Base-by-base conservation (phyloP, 2,888 invertebrate genomes). In the Lutraria lutraria region DNA sequence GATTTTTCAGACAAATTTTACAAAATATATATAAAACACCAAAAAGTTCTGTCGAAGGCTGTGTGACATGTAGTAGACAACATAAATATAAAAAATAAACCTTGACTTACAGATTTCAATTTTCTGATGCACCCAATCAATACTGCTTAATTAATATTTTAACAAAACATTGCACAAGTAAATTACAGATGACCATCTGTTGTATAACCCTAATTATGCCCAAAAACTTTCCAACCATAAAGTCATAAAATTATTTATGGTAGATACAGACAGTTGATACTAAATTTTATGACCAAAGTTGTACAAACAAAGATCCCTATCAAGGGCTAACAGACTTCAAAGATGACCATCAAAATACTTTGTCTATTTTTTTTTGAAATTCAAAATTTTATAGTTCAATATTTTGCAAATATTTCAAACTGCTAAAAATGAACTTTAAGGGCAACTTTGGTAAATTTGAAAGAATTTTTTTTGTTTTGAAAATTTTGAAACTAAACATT, bases 221-320 rank as follows among this genome's bases (percentile, higher is more conserved):
- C 63, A 25, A 12, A 68, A 68, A 68, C 63, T 68, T n/a, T 68
- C 63, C 63, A 68, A 25, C 63, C 63, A 68, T 68, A 68, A 25
- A 25, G 63, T 68, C 63, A 68, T 68, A 68, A 68, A 68, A 68
- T 68, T 25, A 68, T 25, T 68, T n/a, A 68, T n/a, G 6, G n/a
- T 68, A 68, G 63, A 68, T 68, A 68, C 25, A 68, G 63, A 68
- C 63, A 68, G 63, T 25, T 68, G 63, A 68, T 68, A 68, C 25
- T 25, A n/a, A 25, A 68, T 68, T 68, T 68, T 68, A 68, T 68
- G 63, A 25, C 63, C 63, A n/a, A n/a, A n/a, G 63, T 25, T 25
- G 25, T 13, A 68, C 63, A 25, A 25, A 68, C 63, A 25, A 68
- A 68, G 63, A 68, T 68, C 25, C 63, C 63, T 68, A 68, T 68